Evolutionary conservation across 2,113 vertebrate genomes (phyloP).

Genomic region (Entomyzon cyanotis): DNA sequence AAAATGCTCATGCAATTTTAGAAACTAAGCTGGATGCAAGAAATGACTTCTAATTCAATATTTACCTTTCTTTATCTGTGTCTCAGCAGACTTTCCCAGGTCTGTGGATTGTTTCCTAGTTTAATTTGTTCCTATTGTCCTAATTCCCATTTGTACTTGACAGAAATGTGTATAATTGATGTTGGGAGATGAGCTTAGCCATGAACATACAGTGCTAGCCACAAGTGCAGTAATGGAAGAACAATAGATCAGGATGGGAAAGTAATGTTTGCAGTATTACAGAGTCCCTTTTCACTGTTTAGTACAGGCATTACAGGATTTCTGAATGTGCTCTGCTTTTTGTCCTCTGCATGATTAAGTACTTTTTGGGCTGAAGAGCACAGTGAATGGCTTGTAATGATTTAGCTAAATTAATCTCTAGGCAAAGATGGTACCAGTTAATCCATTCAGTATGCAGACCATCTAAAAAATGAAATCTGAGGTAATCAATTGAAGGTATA

Average conservation of each 20-base stretch:
- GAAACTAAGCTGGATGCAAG: not conserved
- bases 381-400: constrained; percentile 57
- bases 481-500: constrained; percentile 27
- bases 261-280: not conserved
- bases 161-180: not conserved
- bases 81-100: not conserved
- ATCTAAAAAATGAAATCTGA: constrained; percentile 35
- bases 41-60: not conserved
- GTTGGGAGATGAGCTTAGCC: not conserved
- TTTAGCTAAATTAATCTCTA: constrained; percentile 56
- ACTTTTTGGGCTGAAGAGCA: constrained; percentile 6
- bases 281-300: not conserved
- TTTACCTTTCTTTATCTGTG: not conserved
- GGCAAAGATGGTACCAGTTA: constrained; percentile 32
- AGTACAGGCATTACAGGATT: not conserved
- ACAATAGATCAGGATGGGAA: not conserved
- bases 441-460: not conserved
- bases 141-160: not conserved
- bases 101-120: not conserved
- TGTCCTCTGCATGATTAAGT: constrained; percentile 49
- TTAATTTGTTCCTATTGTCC: not conserved
- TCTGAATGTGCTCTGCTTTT: constrained; percentile 27
- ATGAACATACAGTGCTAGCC: not conserved
- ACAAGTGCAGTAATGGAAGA: not conserved
- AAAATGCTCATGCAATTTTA: not conserved